Evolutionary conservation across 1,140 invertebrate species (phyloP).

Genomic region (Phthorimaea operculella): DNA sequence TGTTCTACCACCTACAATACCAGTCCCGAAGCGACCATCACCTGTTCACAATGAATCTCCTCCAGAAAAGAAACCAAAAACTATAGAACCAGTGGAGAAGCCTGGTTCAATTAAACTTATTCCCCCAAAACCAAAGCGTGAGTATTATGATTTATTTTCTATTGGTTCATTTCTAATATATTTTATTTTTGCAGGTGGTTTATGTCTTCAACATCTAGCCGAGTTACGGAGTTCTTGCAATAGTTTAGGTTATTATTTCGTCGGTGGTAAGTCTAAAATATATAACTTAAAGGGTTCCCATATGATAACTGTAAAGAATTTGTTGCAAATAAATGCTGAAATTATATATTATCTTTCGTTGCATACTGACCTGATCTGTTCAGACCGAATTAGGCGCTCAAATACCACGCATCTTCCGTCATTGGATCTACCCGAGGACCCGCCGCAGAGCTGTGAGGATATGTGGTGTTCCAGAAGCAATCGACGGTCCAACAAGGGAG

Average conservation of each 20-base stretch:
- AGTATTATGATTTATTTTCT: conserved; percentile 67
- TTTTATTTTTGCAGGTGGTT: conserved; percentile 55
- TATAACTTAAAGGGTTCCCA: conserved; percentile 53
- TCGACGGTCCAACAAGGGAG: conserved; percentile 18
- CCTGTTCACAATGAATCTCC: conserved; percentile 70
- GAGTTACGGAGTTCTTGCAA: conserved; percentile 23
- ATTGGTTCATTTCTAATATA: conserved; percentile 33
- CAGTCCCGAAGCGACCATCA: conserved; percentile 72
- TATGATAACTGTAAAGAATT: conserved; percentile 48
- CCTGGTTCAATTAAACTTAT: conserved; percentile 86
- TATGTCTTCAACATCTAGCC: conserved; percentile 20
- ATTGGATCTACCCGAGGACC: conserved; percentile 30
- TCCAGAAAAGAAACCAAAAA: conserved; percentile 81
- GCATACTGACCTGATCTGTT: conserved; percentile 49
- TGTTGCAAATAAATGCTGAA: conserved; percentile 60
- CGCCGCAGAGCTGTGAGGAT: conserved; percentile 30
- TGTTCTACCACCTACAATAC: conserved; percentile 60
- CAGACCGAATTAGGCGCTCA: conserved; percentile 35
- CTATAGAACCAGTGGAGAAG: conserved; percentile 71
- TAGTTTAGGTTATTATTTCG: conserved; percentile 33
- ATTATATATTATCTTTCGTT: conserved; percentile 47
- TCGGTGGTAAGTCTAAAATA: conserved; percentile 63
- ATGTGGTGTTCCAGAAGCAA: conserved; percentile 27
- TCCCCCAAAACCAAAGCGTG: conserved; percentile 89
- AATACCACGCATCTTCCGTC: conserved; percentile 21